These are phyloP conservation scores for Cepaea hortensis DNA, from an alignment of 2,888 invertebrate genomes.

Conservation along the genomic window DNA sequence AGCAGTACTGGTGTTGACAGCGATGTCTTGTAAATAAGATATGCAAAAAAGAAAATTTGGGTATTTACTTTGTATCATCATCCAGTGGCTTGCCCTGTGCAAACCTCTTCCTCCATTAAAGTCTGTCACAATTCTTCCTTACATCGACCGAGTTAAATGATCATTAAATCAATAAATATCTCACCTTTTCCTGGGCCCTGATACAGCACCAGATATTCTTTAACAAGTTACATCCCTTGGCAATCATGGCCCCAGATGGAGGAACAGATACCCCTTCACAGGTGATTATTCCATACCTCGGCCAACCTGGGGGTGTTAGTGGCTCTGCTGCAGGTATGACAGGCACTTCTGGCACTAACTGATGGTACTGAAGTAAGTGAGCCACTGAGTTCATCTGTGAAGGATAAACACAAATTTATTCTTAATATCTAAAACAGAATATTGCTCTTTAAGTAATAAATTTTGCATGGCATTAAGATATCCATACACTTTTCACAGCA, in stretches of 20 bases:
- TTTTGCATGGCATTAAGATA: too few species aligned
- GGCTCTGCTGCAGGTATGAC: slow-evolving; percentile 49
- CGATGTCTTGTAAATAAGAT: too few species aligned
- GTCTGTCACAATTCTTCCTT: too few species aligned
- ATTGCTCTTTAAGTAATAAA: too few species aligned
- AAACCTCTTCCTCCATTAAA: too few species aligned
- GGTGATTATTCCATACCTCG: slow-evolving; percentile 67
- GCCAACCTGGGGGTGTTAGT: slow-evolving; percentile 56
- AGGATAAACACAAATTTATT: neutral
- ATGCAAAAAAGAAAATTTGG: too few species aligned
- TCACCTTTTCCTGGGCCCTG: slow-evolving; percentile 63
- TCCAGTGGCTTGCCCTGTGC: too few species aligned
- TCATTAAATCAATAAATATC: neutral
- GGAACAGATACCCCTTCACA: slow-evolving; percentile 62
- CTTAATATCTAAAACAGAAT: too few species aligned
- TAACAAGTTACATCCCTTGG: slow-evolving; percentile 53
- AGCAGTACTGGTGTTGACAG: too few species aligned
- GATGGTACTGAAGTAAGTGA: slow-evolving; percentile 57
- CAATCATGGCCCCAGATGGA: slow-evolving; percentile 4
- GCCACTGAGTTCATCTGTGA: slow-evolving; percentile 60
- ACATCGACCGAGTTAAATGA: neutral
- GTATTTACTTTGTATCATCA: too few species aligned
- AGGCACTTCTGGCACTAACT: slow-evolving; percentile 59
- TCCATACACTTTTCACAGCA: too few species aligned
- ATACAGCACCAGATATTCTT: slow-evolving; percentile 64